These are phyloP conservation scores for Centruroides vittatus DNA, from an alignment of 1,140 invertebrate species.

Conservation along the genomic window DNA sequence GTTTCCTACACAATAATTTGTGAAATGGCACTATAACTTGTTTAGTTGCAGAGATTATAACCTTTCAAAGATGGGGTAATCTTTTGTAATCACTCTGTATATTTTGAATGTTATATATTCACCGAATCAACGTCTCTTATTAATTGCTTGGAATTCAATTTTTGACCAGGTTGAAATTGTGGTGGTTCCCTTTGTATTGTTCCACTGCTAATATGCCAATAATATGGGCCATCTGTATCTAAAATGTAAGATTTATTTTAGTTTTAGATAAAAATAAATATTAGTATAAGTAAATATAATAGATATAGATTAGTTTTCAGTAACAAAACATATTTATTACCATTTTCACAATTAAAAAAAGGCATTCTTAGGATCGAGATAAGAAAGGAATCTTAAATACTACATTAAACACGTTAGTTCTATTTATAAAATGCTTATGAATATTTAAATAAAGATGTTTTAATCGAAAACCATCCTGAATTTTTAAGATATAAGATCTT, in stretches of 20 bases:
- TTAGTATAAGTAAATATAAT: neutral
- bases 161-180: slow-evolving; percentile 24
- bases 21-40: too few species aligned
- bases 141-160: slow-evolving; percentile 1
- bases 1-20: too few species aligned
- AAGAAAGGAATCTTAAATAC: neutral
- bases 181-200: slow-evolving; percentile 88
- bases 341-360: neutral
- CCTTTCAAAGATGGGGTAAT: too few species aligned
- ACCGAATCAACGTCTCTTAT: slow-evolving; percentile 13
- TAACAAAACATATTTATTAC: neutral
- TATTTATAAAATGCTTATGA: too few species aligned
- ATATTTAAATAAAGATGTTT: too few species aligned
- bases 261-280: neutral
- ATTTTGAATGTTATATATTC: neutral
- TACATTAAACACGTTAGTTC: neutral
- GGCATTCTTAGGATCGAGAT: neutral
- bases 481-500: too few species aligned
- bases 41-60: too few species aligned
- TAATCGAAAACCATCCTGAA: too few species aligned
- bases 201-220: slow-evolving; percentile 96
- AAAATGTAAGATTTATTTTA: slow-evolving; percentile 29
- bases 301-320: too few species aligned
- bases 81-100: too few species aligned
- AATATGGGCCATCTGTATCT: slow-evolving; percentile 85